Percentiles rank a stretch among this genome's conserved stretches.
phyloP scores from a whole-genome alignment of 2,797 vertebrate genomes.

The Gymnopithys bicolor region DNA sequence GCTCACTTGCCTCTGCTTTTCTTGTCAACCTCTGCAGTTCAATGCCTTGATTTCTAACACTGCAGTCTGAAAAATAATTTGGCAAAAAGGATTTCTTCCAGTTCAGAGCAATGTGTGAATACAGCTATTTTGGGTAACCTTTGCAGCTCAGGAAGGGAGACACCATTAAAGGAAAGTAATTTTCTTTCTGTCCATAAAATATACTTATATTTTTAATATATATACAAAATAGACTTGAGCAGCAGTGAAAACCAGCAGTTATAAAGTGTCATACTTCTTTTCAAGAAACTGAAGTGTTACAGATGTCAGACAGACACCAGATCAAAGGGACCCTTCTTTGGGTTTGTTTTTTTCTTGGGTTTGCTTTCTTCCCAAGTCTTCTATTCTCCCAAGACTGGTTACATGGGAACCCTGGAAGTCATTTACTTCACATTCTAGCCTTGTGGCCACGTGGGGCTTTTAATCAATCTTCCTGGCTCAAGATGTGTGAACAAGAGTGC shows the following conservation, averaged over 20 bases:
- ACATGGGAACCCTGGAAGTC: conserved; percentile 16
- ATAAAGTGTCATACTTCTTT: neutral
- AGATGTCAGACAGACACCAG: neutral
- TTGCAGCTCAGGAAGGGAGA: neutral
- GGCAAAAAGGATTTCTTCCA: neutral
- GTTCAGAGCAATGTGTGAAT: neutral
- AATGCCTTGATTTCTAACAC: neutral
- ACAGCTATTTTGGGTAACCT: neutral
- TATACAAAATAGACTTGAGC: neutral
- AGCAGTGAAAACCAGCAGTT: neutral
- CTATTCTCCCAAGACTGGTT: neutral
- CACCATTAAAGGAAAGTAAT: neutral
- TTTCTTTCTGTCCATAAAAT: neutral
- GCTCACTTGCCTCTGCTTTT: neutral
- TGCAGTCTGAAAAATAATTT: neutral
- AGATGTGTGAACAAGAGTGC: conserved; percentile 56
- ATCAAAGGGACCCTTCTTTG: neutral
- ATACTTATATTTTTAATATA: neutral
- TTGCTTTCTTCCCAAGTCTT: conserved; percentile 25
- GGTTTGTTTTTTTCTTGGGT: neutral
- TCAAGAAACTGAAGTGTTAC: neutral
- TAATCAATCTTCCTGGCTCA: conserved; percentile 53
- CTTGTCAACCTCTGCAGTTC: neutral
- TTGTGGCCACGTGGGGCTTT: neutral
- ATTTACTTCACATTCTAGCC: conserved; percentile 34